Evolutionary conservation across 2,888 invertebrate species (phyloP).

Genomic region (Monopis laevigella): DNA sequence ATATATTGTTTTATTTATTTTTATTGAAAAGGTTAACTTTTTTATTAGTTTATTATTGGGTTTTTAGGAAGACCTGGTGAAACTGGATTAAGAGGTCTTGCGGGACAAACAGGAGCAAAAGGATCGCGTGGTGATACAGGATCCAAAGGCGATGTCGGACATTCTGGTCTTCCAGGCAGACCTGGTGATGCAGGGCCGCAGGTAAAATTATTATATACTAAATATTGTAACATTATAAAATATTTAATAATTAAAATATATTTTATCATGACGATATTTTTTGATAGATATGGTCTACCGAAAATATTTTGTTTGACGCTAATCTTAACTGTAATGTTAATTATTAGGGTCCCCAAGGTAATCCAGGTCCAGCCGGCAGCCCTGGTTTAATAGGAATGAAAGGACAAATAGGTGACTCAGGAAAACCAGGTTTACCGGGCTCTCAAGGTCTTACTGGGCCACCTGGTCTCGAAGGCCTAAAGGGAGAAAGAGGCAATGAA

Average conservation of each 20-base stretch:
- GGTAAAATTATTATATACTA: conserved; percentile 45
- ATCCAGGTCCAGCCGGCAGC: conserved; percentile 72
- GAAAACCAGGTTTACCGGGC: conserved; percentile 74
- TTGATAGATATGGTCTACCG: conserved; percentile 7
- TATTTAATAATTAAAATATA: background rate
- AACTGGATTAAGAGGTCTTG: conserved; percentile 67
- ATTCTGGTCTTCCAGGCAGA: conserved; percentile 79
- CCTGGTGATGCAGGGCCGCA: conserved; percentile 78
- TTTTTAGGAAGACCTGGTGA: conserved; percentile 70
- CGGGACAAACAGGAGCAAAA: conserved; percentile 74
- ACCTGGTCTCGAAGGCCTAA: conserved; percentile 76
- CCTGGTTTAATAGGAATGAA: conserved; percentile 76
- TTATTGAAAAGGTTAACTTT: background rate
- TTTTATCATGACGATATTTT: background rate
- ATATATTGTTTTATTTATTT: background rate
- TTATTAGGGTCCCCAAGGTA: conserved; percentile 76
- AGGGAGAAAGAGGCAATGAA: conserved; percentile 78
- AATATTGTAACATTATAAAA: conserved; percentile 8
- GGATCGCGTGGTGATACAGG: conserved; percentile 81
- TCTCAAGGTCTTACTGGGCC: conserved; percentile 76
- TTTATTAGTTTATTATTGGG: too few species aligned
- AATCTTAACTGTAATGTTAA: too few species aligned
- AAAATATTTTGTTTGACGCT: too few species aligned
- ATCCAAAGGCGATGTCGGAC: conserved; percentile 76
- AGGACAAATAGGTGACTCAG: conserved; percentile 75